Conservation (phyloP, 2,113 vertebrate species). For the Corythornis vintsioides region DNA sequence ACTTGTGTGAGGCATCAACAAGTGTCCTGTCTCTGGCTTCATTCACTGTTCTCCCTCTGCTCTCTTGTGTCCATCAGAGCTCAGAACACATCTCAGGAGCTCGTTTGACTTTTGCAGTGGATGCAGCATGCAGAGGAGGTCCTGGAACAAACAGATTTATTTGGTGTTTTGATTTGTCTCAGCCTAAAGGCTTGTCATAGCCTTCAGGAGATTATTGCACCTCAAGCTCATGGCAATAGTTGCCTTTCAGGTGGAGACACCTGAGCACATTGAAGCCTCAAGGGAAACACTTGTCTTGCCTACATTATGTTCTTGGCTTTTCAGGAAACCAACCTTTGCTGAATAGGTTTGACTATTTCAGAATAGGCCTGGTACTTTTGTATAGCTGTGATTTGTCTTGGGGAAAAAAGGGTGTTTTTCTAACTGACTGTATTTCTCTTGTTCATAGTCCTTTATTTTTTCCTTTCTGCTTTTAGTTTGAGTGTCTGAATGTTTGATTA, state of each 20-base stretch:
- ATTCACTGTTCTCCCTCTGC: not conserved
- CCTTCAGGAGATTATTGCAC: not conserved
- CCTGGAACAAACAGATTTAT: not conserved
- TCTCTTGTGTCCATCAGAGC: not conserved
- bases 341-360: slow-evolving; percentile 11
- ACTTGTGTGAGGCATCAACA: not conserved
- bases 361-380: not conserved
- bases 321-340: slow-evolving; percentile 61
- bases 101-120: not conserved
- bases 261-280: not conserved
- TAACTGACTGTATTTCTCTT: not conserved
- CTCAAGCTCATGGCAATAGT: not conserved
- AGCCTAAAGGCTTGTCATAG: not conserved
- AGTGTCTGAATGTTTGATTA: slow-evolving; percentile 3
- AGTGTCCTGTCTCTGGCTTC: not conserved
- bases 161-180: not conserved
- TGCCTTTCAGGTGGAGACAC: not conserved
- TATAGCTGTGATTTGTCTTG: slow-evolving; percentile 7
- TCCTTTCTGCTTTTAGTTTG: slow-evolving; percentile 17
- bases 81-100: not conserved
- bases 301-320: not conserved
- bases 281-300: not conserved
- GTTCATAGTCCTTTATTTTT: not conserved
- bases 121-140: not conserved
- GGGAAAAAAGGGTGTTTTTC: not conserved